Base-by-base conservation (phyloP, 23 tunicate species). In the Diplosoma virens region DNA sequence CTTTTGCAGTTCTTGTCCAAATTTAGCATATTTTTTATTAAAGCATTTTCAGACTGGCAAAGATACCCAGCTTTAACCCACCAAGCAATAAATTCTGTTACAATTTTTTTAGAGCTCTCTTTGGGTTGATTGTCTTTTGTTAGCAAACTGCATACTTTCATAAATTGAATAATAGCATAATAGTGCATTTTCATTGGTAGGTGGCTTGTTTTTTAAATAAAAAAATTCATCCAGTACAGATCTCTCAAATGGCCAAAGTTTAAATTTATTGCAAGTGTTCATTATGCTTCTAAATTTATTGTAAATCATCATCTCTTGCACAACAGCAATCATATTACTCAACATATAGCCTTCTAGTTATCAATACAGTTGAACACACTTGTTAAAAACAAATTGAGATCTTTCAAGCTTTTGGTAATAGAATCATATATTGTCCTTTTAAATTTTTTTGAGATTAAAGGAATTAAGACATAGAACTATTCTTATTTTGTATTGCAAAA, bases 1-100 rank as follows among this genome's bases (percentile, higher is more conserved):
- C 9, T 5, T 29, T 61, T 61, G 5, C n/a, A 35, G 28, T 61
- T 35, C 28, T 61, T 61, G 9, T 27, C 35, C 35, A 29, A 35
- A 3, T 61, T 61, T 5, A 61, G 34, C 69, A 61, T 27, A 34
- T 61, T 61, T 29, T 18, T 6, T 27, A 29, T 29, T 5, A 61
- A 35, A 5, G 35, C 35, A 61, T 61, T 61, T 27, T 29, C 21
- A 22, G 35, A 61, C n/a, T 29, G 69, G 35, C 69, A 61, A 26
- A 61, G 6, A 61, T 9, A 61, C 34, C 69, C 69, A 61, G 35
- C 69, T 61, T 61, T 61, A 6, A 61, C 30, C 35, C 35, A 61
- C 69, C 35, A 26, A 5, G 69, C 34, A 7, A 4, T 14, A 61
- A 61, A 5, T 29, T 61, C 18, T 5, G 6, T n/a, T 27, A 61